Evolutionary conservation across 2,888 invertebrate species (phyloP), one percentile per base, ranked within the genome.

Genomic region (Leucophenga maculata): DNA sequence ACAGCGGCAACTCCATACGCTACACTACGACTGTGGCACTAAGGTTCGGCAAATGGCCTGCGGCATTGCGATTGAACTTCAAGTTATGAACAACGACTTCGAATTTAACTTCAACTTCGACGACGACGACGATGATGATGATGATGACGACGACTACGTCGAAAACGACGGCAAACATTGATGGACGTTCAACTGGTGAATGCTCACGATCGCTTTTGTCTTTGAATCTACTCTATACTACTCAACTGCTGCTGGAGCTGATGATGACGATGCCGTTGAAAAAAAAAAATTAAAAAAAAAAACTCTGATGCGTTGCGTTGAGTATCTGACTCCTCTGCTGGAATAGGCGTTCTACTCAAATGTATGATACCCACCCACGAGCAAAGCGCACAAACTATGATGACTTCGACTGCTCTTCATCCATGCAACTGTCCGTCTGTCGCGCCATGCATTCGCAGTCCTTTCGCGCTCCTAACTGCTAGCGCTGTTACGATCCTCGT

Each of bases 321-420:
- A 60, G 60, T 39, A 32, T 67, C 70, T 71, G 72, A 65, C 74
- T 55, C 46, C 65, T 57, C 69, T 65, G 44, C 62, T 46, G 67
- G 78, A 83, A 86, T 85, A 86, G 86, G 86, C 87, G 86, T 87
- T 85, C 82, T 86, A 79, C 80, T 84, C 86, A 86, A 86, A 86
- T 86, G 87, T 85, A 86, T 85, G 87, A 86, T 86, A 85, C 86
- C 86, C 86, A 86, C 86, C 86, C 87, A 86, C 86, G 86, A 86
- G 85, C 86, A 79, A 75, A 74, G 76, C 72, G 50, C 46, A 64
- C 76, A 68, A 82, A 82, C 84, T 84, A 84, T 84, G 84, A 82
- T 82, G 83, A 79, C 84, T 78, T 73, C 50, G 67, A 67, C 54
- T 68, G 67, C 60, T 64, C 39, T 16, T 52, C 65, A 31, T 59